Percentiles rank a stretch among this genome's conserved stretches.
Conservation (phyloP, 2,888 invertebrate species). For the Dryococelus australis region DNA sequence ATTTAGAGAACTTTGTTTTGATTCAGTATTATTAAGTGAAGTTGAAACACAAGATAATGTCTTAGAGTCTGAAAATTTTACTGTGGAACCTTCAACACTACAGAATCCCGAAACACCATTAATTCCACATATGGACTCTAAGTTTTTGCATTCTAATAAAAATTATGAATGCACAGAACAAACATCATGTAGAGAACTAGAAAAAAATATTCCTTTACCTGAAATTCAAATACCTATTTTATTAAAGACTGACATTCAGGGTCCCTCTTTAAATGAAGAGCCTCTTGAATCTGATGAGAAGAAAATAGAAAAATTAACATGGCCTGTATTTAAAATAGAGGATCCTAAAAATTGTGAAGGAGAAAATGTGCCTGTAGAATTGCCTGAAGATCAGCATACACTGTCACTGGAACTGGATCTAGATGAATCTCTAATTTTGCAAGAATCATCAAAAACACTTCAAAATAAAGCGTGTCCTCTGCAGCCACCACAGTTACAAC, state of each 20-base stretch:
- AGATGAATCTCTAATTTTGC: background rate
- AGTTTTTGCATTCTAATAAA: background rate
- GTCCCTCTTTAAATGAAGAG: background rate
- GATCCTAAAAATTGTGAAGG: background rate
- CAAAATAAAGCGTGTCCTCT: background rate
- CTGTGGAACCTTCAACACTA: background rate
- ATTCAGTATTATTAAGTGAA: background rate
- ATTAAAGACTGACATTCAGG: background rate
- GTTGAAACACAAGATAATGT: background rate
- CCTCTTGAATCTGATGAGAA: background rate
- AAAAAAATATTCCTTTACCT: background rate
- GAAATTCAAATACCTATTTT: background rate
- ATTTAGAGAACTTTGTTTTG: conserved; percentile 1
- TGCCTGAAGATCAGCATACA: background rate
- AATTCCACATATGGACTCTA: background rate
- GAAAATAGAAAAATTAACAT: background rate
- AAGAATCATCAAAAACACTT: background rate
- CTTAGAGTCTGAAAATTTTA: background rate
- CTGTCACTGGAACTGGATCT: background rate
- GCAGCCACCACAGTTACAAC: background rate
- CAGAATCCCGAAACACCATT: background rate
- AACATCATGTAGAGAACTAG: background rate
- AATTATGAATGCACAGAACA: background rate
- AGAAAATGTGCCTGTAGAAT: background rate
- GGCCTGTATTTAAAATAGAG: background rate